A percentile compares a stretch with the other conserved stretches of the same genome.
Evolutionary conservation across 2,888 invertebrate genomes (phyloP).

Genomic region (Panopea generosa): DNA sequence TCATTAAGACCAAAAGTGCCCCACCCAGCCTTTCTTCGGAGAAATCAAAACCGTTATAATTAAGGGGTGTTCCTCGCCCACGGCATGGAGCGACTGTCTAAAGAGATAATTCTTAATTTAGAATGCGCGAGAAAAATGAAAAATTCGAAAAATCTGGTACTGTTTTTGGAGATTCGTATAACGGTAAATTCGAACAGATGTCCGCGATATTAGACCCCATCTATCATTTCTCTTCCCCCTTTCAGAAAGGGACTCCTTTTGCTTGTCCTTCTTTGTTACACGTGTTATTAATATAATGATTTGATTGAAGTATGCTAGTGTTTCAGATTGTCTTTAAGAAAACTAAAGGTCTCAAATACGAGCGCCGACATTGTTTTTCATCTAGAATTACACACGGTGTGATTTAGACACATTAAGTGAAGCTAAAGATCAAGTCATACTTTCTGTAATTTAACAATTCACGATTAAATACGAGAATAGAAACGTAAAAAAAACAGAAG

Average conservation of each 20-base stretch:
- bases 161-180: constrained; percentile 17
- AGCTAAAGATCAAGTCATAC: too few species aligned
- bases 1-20: constrained; percentile 41
- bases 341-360: too few species aligned
- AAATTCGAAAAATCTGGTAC: constrained; percentile 17
- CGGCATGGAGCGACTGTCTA: constrained; percentile 38
- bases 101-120: constrained; percentile 60
- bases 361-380: too few species aligned
- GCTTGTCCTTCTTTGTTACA: constrained; percentile 5
- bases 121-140: constrained; percentile 2
- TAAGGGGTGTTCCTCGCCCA: constrained; percentile 44
- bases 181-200: constrained; percentile 56
- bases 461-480: too few species aligned
- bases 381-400: too few species aligned
- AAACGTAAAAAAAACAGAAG: too few species aligned
- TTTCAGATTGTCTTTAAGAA: constrained; percentile 1
- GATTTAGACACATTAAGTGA: too few species aligned
- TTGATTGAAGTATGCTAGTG: not conserved
- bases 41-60: constrained; percentile 68
- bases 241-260: not conserved
- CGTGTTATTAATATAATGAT: not conserved
- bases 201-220: constrained; percentile 22
- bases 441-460: too few species aligned
- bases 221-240: constrained; percentile 43
- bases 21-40: constrained; percentile 57